Base-by-base conservation (phyloP, 2,113 vertebrate genomes). In the Podarcis cretensis region DNA sequence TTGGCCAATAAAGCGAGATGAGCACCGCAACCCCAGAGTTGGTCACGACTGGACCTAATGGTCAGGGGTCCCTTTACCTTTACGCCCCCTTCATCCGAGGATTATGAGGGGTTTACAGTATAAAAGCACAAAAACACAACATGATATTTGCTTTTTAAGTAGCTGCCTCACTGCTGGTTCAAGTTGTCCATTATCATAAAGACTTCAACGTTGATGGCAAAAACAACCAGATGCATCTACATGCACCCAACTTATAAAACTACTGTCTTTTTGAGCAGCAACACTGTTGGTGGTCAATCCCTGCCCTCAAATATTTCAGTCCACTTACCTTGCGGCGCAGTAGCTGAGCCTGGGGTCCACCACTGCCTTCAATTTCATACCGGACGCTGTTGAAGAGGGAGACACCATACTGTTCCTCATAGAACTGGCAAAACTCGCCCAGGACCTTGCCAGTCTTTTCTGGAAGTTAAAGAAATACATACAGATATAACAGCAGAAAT, bases 361-460 rank as follows among this genome's bases (percentile, higher is more conserved):
- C 98, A 0, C 97, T 96, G 87, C 98, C 99, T 93, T 99, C 99
- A 0, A 99, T 98, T 95, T 99, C 99, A 14, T 96, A 98, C 48
- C 99, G 98, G 82, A 99, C 97, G 14, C 97, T 98, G 96, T 97
- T 99, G 97, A 99, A 99, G 85, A 99, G 98, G 0, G 98, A 98
- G 0, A 99, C 97, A 0, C 98, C 97, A 4, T 98, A 99, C 94
- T 99, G 98, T 94, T 98, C 98, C 94, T 96, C 90, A 0, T 98
- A 99, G 88, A 98, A 95, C 0, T 74, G 93, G 37, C 97, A 91
- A 35, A 99, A 99, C 89, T 98, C 97, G 1, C 87, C 93, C 96
- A 99, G 97, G 92, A 98, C 96, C 88, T 95, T 96, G 57, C 94
- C 91, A 0, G 98, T 98, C 81, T 88, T 97, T 89, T 96, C 99